A percentile compares a stretch with the other conserved stretches of the same genome.
phyloP scores from a whole-genome alignment of 2,888 invertebrate genomes.

The Scaptomyza flava region DNA sequence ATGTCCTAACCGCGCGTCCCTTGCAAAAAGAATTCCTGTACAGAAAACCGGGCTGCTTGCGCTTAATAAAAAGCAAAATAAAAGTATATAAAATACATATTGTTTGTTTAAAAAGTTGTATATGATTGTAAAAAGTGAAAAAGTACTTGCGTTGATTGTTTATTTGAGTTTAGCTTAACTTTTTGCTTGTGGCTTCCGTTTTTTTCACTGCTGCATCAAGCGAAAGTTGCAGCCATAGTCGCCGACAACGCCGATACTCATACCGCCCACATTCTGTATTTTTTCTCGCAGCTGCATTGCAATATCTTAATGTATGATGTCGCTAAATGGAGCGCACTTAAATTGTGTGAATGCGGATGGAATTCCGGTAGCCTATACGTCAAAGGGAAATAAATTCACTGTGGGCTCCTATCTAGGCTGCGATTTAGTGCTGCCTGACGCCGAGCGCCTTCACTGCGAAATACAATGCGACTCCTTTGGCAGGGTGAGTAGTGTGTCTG shows the following conservation, averaged over 20 bases:
- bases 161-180: conserved; percentile 7
- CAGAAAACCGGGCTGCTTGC: conserved; percentile 60
- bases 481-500: conserved; percentile 73
- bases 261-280: conserved; percentile 41
- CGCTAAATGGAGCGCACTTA: conserved; percentile 80
- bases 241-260: conserved; percentile 26
- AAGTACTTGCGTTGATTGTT: background rate
- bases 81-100: conserved; percentile 5
- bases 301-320: conserved; percentile 68
- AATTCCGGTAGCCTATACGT: conserved; percentile 43
- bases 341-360: conserved; percentile 65
- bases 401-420: conserved; percentile 80
- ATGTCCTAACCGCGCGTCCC: conserved; percentile 64
- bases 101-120: conserved; percentile 7
- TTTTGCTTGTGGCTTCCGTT: conserved; percentile 49
- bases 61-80: conserved; percentile 22
- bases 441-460: conserved; percentile 79
- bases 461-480: conserved; percentile 83
- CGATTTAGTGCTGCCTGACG: conserved; percentile 78
- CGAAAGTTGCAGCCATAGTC: conserved; percentile 58
- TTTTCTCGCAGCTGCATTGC: conserved; percentile 31
- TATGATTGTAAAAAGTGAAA: conserved; percentile 4
- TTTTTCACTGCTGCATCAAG: conserved; percentile 48
- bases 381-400: conserved; percentile 80
- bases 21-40: conserved; percentile 74